Percentiles rank a stretch among this genome's conserved stretches.
Conservation (phyloP, 2,113 vertebrate genomes). For the Epinephelus fuscoguttatus region DNA sequence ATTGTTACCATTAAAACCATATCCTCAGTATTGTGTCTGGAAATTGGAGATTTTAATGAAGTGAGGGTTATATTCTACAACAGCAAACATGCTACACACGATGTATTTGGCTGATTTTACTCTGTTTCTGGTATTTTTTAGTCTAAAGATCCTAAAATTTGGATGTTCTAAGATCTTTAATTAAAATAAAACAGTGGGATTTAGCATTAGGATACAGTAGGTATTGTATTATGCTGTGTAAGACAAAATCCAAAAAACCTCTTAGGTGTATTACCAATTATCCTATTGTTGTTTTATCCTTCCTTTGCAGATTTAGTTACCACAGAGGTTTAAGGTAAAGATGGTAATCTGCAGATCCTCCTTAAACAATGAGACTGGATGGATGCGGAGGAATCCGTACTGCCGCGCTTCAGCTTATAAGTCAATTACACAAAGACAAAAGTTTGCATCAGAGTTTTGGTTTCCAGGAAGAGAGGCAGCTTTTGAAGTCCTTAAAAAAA, state of each 20-base stretch:
- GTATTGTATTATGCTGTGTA: background rate
- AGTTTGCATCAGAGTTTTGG: conserved; percentile 17
- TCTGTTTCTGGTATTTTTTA: background rate
- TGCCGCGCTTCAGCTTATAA: conserved; percentile 40
- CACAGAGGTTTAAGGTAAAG: conserved; percentile 51
- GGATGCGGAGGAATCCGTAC: conserved; percentile 20
- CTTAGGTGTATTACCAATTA: conserved; percentile 36
- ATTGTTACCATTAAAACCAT: background rate
- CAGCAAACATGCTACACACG: background rate
- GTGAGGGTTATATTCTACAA: background rate
- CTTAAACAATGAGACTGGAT: conserved; percentile 41
- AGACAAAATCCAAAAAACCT: conserved; percentile 7
- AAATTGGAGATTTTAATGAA: background rate
- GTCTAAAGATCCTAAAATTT: too few relatives aligned
- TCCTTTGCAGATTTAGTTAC: conserved; percentile 36
- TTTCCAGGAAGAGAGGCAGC: background rate
- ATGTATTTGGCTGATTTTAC: background rate
- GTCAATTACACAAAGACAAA: conserved; percentile 35
- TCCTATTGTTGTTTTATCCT: conserved; percentile 41
- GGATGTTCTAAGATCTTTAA: background rate
- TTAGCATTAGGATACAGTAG: background rate
- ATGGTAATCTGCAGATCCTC: conserved; percentile 52
- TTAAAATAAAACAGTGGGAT: background rate
- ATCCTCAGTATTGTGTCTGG: background rate
- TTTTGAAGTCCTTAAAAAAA: conserved; percentile 12